These are phyloP conservation scores for Ptilodon capucinus DNA, from an alignment of 2,888 invertebrate genomes.

Conservation along the genomic window DNA sequence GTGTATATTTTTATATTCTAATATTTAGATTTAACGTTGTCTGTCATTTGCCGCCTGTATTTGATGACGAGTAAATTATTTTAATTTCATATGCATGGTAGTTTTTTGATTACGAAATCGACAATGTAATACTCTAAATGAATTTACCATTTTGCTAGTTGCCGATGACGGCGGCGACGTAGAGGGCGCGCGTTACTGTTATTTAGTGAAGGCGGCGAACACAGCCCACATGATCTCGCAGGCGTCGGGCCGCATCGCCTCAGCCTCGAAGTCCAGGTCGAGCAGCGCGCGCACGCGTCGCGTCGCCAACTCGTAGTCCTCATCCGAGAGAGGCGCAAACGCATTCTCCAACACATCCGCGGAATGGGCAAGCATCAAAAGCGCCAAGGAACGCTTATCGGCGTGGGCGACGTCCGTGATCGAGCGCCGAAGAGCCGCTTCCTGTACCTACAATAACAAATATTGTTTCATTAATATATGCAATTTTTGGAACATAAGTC, in stretches of 20 bases:
- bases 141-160: constrained; percentile 37
- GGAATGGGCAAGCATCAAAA: constrained; percentile 97
- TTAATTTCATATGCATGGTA: constrained; percentile 28
- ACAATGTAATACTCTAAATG: constrained; percentile 28
- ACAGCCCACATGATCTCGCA: constrained; percentile 99
- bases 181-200: constrained; percentile 68
- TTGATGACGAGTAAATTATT: constrained; percentile 11
- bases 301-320: constrained; percentile 99
- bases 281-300: constrained; percentile 97
- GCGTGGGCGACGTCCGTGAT: constrained; percentile 98
- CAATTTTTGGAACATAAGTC: too few relatives aligned
- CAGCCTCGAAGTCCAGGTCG: constrained; percentile 98
- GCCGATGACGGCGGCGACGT: constrained; percentile 34
- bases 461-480: too few relatives aligned
- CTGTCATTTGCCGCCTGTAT: constrained; percentile 8
- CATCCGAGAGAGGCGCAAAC: constrained; percentile 97
- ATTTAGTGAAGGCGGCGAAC: constrained; percentile 99
- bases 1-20: too few relatives aligned
- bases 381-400: constrained; percentile 96
- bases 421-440: constrained; percentile 97
- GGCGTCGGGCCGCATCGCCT: constrained; percentile 94
- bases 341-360: constrained; percentile 99
- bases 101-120: constrained; percentile 25
- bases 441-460: constrained; percentile 91
- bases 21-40: not conserved